phyloP scores from a whole-genome alignment of 2,888 invertebrate genomes.

The Megamerina dolium region DNA sequence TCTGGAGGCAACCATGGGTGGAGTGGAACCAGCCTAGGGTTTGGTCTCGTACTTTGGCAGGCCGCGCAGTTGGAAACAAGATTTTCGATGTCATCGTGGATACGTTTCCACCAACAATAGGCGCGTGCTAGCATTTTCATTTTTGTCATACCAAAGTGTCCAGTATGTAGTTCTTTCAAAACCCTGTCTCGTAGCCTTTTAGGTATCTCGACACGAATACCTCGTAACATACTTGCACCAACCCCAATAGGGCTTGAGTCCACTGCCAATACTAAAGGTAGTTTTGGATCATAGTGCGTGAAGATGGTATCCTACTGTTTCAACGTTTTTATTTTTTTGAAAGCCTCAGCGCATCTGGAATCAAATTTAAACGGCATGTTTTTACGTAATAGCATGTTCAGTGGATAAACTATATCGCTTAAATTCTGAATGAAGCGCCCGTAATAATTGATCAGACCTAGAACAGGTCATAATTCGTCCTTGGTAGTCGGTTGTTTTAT shows the following conservation, averaged over 20 bases:
- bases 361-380: slow-evolving; percentile 25
- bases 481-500: slow-evolving; percentile 24
- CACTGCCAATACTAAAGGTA: slow-evolving; percentile 28
- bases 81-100: no score
- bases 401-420: slow-evolving; percentile 27
- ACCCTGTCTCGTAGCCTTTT: no score
- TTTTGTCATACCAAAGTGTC: no score
- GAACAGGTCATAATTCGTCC: slow-evolving; percentile 27
- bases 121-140: no score
- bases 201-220: no score
- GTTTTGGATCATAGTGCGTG: slow-evolving; percentile 27
- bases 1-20: no score
- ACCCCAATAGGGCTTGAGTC: slow-evolving; percentile 30
- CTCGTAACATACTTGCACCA: no score
- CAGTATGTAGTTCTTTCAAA: no score
- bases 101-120: no score
- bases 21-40: no score
- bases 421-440: slow-evolving; percentile 32
- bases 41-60: no score
- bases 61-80: no score
- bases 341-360: slow-evolving; percentile 23
- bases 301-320: slow-evolving; percentile 24
- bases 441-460: slow-evolving; percentile 34
- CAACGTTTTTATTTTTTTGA: slow-evolving; percentile 25
- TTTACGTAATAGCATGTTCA: slow-evolving; percentile 29